Evolutionary conservation across 2,888 invertebrate genomes (phyloP), one percentile per base, ranked within the genome.

Genomic region (Keiferia lycopersicella): DNA sequence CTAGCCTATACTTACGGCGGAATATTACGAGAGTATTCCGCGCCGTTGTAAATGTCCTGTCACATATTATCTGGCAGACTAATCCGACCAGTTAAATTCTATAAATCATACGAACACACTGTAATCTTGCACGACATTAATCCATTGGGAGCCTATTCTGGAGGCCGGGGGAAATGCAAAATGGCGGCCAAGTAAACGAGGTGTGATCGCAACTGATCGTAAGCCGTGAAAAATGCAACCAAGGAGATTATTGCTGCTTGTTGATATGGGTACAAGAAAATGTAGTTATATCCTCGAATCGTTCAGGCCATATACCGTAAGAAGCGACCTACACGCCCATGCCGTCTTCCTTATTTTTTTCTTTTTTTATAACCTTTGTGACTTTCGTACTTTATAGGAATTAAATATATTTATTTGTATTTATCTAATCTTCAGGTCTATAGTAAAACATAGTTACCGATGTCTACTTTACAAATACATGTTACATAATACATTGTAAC

Each of bases 51-150:
- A 62, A 60, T 57, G 65, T 22, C 64, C 61, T 56, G 63, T 65
- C 64, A 56, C 58, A 64, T 65, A 68, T 67, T 68, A 67, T 66
- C 66, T 65, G 62, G 41, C 45, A 20, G 41, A 41, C 61, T 68
- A 70, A 70, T 67, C 78, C 73, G 56, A 61, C 71, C 72, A 73
- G 75, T 77, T 65, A 76, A 81, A 80, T 79, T 81, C 75, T 75
- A 83, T 84, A 84, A 83, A 84, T 83, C 83, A 84, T 79, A 73
- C 73, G 78, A 79, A 73, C 73, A 77, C 72, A 73, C 70, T 77
- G 73, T 70, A 84, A 84, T 83, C 84, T 84, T 82, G 79, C 67
- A 72, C 79, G 84, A 83, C 82, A 76, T 81, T 84, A 82, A 84
- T 82, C 81, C 79, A 69, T 18, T 34, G 66, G 30, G 67, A 65